Conservation (phyloP, 2,797 vertebrate genomes). For the Eulemur albifrons region DNA sequence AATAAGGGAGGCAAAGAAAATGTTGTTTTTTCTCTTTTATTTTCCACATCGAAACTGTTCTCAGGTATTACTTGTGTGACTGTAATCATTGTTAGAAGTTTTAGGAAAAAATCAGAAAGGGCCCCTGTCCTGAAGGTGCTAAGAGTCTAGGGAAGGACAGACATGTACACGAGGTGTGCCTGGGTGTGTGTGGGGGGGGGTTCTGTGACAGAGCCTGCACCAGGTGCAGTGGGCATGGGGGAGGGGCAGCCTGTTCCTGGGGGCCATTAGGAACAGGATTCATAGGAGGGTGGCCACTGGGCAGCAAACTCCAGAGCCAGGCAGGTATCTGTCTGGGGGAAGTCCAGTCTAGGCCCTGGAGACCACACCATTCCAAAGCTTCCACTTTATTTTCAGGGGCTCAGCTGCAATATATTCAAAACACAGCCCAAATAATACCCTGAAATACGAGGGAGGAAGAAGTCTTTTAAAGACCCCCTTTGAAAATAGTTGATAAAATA, state of each 20-base stretch:
- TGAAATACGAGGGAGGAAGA: slow-evolving; percentile 18
- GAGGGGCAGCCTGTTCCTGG: not conserved
- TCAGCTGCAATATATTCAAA: slow-evolving; percentile 50
- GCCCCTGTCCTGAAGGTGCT: not conserved
- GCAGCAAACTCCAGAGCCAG: not conserved
- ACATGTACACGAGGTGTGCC: not conserved
- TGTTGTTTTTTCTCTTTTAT: not conserved
- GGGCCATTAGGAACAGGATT: not conserved
- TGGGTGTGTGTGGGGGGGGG: too few relatives aligned
- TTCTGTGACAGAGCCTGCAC: not conserved
- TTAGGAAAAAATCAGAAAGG: not conserved
- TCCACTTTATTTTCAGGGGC: slow-evolving; percentile 28
- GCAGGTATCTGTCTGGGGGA: not conserved
- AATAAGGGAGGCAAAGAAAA: not conserved
- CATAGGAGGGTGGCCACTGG: not conserved
- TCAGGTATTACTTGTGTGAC: not conserved
- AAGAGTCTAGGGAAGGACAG: not conserved
- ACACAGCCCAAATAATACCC: slow-evolving; percentile 50
- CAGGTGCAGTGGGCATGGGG: not conserved
- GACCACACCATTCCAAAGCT: not conserved
- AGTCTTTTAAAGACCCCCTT: slow-evolving; percentile 51
- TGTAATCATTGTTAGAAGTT: slow-evolving; percentile 41
- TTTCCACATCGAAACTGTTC: slow-evolving; percentile 32
- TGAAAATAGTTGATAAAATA: slow-evolving; percentile 65
- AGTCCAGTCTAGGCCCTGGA: not conserved